Evolutionary conservation across 2,797 vertebrate genomes (phyloP).

Genomic region (Gymnoscopelus braueri): DNA sequence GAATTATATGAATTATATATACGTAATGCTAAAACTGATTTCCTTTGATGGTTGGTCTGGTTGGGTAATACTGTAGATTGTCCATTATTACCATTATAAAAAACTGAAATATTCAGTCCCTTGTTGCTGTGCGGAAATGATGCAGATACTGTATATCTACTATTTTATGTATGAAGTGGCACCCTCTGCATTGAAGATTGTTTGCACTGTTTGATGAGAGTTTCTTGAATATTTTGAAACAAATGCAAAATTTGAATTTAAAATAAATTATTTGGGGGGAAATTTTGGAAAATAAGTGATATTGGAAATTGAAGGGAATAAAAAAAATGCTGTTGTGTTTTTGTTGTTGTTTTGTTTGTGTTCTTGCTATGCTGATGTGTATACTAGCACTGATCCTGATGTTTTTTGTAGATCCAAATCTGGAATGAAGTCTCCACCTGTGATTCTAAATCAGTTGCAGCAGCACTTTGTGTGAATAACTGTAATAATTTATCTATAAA

Average conservation of each 20-base stretch:
- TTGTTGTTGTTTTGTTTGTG: constrained; percentile 39
- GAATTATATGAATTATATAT: constrained; percentile 31
- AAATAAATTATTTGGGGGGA: constrained; percentile 22
- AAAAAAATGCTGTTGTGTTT: not conserved
- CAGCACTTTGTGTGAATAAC: constrained; percentile 61
- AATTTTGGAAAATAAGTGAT: not conserved
- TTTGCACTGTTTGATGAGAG: constrained; percentile 55
- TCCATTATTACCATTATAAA: constrained; percentile 50
- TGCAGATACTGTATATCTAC: constrained; percentile 33
- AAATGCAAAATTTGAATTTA: constrained; percentile 38
- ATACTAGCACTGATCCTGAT: constrained; percentile 21
- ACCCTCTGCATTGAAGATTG: constrained; percentile 57
- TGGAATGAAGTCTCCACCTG: constrained; percentile 36
- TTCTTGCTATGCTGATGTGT: constrained; percentile 46
- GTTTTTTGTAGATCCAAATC: constrained; percentile 25
- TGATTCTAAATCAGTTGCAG: constrained; percentile 42
- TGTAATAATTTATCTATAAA: constrained; percentile 45
- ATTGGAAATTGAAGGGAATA: constrained; percentile 38
- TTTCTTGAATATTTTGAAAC: constrained; percentile 41
- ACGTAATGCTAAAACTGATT: constrained; percentile 59
- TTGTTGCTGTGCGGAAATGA: constrained; percentile 43
- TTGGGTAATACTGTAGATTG: constrained; percentile 35
- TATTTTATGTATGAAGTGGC: constrained; percentile 47
- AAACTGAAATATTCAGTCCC: constrained; percentile 39
- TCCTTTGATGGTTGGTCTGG: constrained; percentile 36